Percentiles rank a stretch among this genome's conserved stretches.
Conservation (phyloP, 2,888 invertebrate species). For the Euzophera pinguis region DNA sequence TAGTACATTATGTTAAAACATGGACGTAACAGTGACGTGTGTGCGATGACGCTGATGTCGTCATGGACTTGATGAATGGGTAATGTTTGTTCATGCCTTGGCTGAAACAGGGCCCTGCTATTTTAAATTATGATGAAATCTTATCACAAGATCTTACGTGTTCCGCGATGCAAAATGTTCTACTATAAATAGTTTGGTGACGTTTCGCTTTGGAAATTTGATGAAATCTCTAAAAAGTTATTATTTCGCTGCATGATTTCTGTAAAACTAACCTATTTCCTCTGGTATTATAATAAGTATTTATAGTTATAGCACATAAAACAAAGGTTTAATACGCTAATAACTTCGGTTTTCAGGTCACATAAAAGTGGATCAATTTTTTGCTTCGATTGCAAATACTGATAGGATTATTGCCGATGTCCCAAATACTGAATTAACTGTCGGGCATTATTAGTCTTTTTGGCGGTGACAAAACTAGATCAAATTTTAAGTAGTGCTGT, state of each 20-base stretch:
- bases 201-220: neutral
- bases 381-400: neutral
- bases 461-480: too few species aligned
- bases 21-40: constrained; percentile 1
- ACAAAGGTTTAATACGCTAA: neutral
- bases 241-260: too few species aligned
- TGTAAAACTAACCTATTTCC: too few species aligned
- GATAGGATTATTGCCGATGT: neutral
- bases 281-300: too few species aligned
- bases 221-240: neutral
- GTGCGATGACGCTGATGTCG: constrained; percentile 3
- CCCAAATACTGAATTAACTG: neutral
- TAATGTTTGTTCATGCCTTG: constrained; percentile 3
- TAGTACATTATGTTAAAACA: too few species aligned
- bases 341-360: neutral
- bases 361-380: neutral
- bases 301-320: too few species aligned
- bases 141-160: constrained; percentile 9
- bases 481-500: too few species aligned
- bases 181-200: constrained; percentile 8
- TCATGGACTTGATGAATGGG: constrained; percentile 7
- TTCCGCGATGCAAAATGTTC: constrained; percentile 3
- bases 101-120: neutral
- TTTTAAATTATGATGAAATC: constrained; percentile 6
- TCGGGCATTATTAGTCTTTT: neutral